These are phyloP conservation scores for Cygnus atratus DNA, from an alignment of 2,113 vertebrate species.

Conservation along the genomic window DNA sequence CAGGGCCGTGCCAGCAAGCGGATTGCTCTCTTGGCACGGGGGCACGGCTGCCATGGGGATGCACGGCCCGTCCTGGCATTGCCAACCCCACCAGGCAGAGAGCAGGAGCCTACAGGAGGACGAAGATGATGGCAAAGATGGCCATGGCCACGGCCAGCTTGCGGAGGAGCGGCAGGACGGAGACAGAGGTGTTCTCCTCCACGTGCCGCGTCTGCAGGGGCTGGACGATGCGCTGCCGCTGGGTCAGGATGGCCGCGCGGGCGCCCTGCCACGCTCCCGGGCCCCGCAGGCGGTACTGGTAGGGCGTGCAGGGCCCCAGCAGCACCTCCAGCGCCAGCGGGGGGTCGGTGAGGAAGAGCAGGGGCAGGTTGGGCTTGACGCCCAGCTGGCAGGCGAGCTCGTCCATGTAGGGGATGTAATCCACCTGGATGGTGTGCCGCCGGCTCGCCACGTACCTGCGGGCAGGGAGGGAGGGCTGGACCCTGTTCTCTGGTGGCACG, in stretches of 20 bases:
- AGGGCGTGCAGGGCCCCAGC: constrained; percentile 81
- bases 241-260: constrained; percentile 79
- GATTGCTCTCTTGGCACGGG: neutral
- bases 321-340: constrained; percentile 72
- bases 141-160: neutral
- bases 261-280: constrained; percentile 80
- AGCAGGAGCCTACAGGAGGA: constrained; percentile 4
- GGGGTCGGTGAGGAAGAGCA: constrained; percentile 81
- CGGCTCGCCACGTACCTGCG: constrained; percentile 62
- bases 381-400: constrained; percentile 80
- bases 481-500: rapidly evolving
- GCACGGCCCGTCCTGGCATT: neutral
- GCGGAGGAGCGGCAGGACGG: neutral
- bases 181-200: neutral
- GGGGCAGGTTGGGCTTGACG: constrained; percentile 72
- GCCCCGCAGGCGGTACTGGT: constrained; percentile 82
- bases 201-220: constrained; percentile 74
- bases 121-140: neutral
- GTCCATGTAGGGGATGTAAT: constrained; percentile 85
- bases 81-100: neutral
- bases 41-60: neutral
- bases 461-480: neutral
- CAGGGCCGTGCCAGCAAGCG: neutral
- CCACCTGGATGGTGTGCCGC: constrained; percentile 89
- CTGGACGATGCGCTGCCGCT: constrained; percentile 76